Evolutionary conservation across 2,888 invertebrate species (phyloP).

Genomic region (Beris chalybata): DNA sequence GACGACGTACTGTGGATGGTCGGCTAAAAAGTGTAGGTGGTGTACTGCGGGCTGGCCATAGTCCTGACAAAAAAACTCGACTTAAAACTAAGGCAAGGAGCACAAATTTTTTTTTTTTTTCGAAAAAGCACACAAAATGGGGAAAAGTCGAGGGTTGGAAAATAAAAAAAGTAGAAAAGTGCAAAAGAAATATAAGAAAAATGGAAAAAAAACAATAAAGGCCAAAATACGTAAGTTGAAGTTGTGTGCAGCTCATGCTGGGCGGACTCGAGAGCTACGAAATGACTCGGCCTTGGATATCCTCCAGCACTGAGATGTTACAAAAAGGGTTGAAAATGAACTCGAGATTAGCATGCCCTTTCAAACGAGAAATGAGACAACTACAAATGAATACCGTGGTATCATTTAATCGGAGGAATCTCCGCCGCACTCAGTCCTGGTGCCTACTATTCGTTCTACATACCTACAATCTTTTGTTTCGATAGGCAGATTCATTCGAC

Average conservation of each 20-base stretch:
- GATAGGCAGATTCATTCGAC: too few relatives aligned
- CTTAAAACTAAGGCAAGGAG: constrained; percentile 32
- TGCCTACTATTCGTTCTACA: too few relatives aligned
- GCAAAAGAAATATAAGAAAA: not conserved
- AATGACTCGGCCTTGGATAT: constrained; percentile 7
- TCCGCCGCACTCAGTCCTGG: too few relatives aligned
- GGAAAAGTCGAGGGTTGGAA: constrained; percentile 25
- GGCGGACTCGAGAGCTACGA: constrained; percentile 2
- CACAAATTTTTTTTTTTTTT: constrained; percentile 2
- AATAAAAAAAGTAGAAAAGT: constrained; percentile 6
- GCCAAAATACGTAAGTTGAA: constrained; percentile 7
- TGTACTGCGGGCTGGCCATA: not conserved
- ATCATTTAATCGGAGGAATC: too few relatives aligned
- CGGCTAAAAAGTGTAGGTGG: constrained; percentile 2
- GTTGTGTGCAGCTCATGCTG: constrained; percentile 33
- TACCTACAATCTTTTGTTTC: too few relatives aligned
- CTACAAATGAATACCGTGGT: too few relatives aligned
- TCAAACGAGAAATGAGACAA: too few relatives aligned
- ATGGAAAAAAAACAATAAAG: not conserved
- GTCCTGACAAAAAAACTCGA: constrained; percentile 1
- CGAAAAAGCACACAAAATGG: constrained; percentile 20
- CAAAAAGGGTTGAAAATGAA: constrained; percentile 31
- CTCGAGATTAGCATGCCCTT: constrained; percentile 10
- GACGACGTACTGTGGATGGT: not conserved
- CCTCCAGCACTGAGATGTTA: constrained; percentile 20